Evolutionary conservation across 2,797 vertebrate species (phyloP).

Genomic region (Intellagama lesueurii): DNA sequence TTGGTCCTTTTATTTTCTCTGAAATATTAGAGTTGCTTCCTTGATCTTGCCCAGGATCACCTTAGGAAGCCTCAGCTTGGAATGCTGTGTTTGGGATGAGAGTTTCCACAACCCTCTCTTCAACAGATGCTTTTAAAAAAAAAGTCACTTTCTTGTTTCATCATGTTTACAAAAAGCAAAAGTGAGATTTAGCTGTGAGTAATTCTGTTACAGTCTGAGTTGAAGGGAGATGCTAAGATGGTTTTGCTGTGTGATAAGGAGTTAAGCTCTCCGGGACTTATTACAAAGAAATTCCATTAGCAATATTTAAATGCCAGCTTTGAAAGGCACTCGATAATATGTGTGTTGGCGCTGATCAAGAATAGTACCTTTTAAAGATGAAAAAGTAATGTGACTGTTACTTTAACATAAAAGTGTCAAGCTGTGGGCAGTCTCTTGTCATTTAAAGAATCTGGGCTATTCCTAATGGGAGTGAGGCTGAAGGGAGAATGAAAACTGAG

Average conservation of each 20-base stretch:
- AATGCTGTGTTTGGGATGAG: constrained; percentile 38
- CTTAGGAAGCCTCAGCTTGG: constrained; percentile 54
- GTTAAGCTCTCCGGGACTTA: constrained; percentile 73
- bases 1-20: neutral
- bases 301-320: constrained; percentile 76
- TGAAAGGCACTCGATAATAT: constrained; percentile 76
- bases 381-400: constrained; percentile 76
- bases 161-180: constrained; percentile 72
- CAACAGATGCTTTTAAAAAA: constrained; percentile 47
- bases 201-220: constrained; percentile 60
- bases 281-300: constrained; percentile 79
- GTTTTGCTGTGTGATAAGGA: constrained; percentile 63
- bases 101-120: constrained; percentile 25
- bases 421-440: constrained; percentile 76
- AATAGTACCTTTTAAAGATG: constrained; percentile 76
- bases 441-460: constrained; percentile 77
- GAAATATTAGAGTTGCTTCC: constrained; percentile 12
- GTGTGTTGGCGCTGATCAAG: constrained; percentile 74
- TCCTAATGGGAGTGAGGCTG: constrained; percentile 70
- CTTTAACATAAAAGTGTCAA: constrained; percentile 77
- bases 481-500: neutral
- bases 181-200: constrained; percentile 62
- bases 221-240: constrained; percentile 64
- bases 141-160: constrained; percentile 72
- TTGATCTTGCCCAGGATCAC: constrained; percentile 56